Conservation (phyloP, 2,113 vertebrate species). For the Sebastes fasciatus region DNA sequence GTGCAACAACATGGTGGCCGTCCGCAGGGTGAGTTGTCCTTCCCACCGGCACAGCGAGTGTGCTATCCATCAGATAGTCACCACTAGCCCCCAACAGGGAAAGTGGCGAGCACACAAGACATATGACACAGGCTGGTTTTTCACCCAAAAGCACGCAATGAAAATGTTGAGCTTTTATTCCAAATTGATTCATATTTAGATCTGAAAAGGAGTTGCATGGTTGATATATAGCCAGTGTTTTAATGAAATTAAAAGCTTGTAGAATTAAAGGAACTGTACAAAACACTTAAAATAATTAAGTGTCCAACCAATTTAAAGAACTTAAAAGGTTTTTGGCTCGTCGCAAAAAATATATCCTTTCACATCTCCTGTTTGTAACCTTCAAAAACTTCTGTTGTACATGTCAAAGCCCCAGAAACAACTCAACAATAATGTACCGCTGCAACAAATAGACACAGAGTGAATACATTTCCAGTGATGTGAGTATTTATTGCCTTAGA, state of each 20-base stretch:
- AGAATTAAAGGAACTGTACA: neutral
- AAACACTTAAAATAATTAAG: neutral
- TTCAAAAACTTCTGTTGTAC: neutral
- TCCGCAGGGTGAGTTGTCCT: constrained; percentile 91
- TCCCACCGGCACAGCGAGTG: neutral
- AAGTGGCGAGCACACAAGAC: neutral
- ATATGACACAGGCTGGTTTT: neutral
- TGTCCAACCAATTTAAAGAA: neutral
- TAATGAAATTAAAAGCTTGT: neutral
- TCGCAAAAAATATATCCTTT: neutral
- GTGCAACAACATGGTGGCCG: constrained; percentile 98
- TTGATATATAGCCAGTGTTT: neutral
- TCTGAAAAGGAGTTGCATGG: neutral
- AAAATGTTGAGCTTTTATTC: constrained; percentile 2
- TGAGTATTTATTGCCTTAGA: constrained; percentile 1
- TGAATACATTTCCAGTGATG: constrained; percentile 1
- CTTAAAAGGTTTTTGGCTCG: neutral
- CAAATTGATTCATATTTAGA: neutral
- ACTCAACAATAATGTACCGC: constrained; percentile 6
- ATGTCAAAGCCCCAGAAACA: neutral
- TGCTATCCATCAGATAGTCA: constrained; percentile 15
- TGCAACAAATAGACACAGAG: neutral
- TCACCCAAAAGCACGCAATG: neutral
- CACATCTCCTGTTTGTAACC: neutral
- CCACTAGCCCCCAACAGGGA: neutral